A percentile compares a stretch with the other conserved stretches of the same genome.
Conservation (phyloP, 2,113 vertebrate species). For the Varanus salvator region DNA sequence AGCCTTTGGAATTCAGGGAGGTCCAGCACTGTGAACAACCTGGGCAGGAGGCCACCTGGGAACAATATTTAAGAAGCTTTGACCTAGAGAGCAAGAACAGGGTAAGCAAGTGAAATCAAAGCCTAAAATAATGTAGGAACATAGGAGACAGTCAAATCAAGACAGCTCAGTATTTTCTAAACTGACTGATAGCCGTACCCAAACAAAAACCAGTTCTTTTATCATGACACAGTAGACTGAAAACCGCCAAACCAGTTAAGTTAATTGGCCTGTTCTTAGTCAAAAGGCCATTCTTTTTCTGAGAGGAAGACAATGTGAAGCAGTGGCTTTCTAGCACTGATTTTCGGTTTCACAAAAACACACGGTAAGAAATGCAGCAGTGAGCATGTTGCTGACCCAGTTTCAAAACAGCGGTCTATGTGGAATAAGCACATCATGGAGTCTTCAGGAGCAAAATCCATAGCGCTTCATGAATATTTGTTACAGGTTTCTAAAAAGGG, state of each 20-base stretch:
- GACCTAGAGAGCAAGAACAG: background rate
- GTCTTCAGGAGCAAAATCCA: background rate
- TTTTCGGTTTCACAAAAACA: background rate
- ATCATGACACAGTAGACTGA: background rate
- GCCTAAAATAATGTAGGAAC: background rate
- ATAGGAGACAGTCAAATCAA: too few species aligned
- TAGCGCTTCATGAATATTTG: background rate
- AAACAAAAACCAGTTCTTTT: background rate
- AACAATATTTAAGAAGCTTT: background rate
- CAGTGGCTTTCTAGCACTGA: background rate
- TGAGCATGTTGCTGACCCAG: background rate
- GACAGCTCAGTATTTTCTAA: background rate
- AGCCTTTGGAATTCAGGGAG: background rate
- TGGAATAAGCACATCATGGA: background rate
- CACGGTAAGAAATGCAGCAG: background rate
- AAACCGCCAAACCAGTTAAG: background rate
- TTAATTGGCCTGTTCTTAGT: background rate
- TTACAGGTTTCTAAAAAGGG: background rate
- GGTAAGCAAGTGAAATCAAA: background rate
- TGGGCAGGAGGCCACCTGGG: background rate
- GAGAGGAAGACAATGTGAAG: background rate
- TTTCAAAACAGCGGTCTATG: constrained; percentile 1
- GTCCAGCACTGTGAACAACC: background rate
- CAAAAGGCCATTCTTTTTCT: background rate
- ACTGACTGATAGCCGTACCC: background rate